Evolutionary conservation across 2,888 invertebrate genomes (phyloP).

Genomic region (Drosophila anomalata): DNA sequence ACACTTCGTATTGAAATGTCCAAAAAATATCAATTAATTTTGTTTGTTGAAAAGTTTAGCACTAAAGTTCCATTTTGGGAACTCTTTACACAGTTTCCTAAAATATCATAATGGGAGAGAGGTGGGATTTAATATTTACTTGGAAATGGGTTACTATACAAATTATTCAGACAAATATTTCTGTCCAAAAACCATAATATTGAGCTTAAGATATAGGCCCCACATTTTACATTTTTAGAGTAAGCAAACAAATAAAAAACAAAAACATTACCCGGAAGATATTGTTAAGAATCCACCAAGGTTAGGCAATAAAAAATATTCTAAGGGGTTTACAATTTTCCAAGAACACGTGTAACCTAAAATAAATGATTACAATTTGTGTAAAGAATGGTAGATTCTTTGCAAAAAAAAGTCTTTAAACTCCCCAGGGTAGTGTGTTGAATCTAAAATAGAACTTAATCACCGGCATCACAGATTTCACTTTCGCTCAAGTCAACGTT

Average conservation of each 20-base stretch:
- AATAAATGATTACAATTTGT: not conserved
- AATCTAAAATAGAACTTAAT: slow-evolving; percentile 2
- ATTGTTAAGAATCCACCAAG: not conserved
- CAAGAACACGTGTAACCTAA: not conserved
- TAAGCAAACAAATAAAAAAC: not conserved
- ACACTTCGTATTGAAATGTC: slow-evolving; percentile 20
- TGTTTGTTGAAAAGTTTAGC: slow-evolving; percentile 47
- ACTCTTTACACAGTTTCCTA: slow-evolving; percentile 31
- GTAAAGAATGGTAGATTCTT: not conserved
- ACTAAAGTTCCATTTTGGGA: slow-evolving; percentile 31
- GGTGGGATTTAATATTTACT: too few species aligned
- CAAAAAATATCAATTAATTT: slow-evolving; percentile 21
- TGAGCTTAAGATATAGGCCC: too few species aligned
- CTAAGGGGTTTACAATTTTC: not conserved
- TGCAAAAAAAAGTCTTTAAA: not conserved
- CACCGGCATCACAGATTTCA: slow-evolving; percentile 56
- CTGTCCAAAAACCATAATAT: too few species aligned
- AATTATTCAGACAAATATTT: too few species aligned
- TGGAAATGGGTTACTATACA: too few species aligned
- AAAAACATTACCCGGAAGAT: not conserved
- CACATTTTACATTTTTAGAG: not conserved
- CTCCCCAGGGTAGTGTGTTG: not conserved
- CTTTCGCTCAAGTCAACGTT: slow-evolving; percentile 65
- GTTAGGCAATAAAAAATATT: not conserved
- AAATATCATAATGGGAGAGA: slow-evolving; percentile 1